These are phyloP conservation scores for Chymomyza amoena DNA, from an alignment of 2,888 invertebrate species.

Conservation along the genomic window DNA sequence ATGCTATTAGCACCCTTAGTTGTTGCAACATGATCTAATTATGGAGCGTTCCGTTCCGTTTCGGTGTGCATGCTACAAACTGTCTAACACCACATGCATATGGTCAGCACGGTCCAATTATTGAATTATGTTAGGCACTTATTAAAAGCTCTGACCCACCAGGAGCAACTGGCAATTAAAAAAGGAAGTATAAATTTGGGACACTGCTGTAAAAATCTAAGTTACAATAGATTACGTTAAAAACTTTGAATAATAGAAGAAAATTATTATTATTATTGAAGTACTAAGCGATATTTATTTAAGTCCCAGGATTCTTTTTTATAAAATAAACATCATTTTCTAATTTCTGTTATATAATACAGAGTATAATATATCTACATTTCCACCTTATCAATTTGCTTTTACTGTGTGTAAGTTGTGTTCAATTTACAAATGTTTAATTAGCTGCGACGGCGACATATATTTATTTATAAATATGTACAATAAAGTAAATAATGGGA, in stretches of 20 bases:
- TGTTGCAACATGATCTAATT: too few relatives aligned
- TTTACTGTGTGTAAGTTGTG: not conserved
- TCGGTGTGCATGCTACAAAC: not conserved
- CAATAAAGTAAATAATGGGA: not conserved
- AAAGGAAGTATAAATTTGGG: not conserved
- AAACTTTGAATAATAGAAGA: too few relatives aligned
- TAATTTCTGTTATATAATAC: too few relatives aligned
- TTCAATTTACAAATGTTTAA: not conserved
- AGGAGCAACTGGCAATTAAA: not conserved
- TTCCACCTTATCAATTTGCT: not conserved
- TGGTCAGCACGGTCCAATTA: not conserved
- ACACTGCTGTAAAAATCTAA: not conserved
- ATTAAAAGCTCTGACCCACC: not conserved
- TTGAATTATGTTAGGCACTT: not conserved
- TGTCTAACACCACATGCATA: too few relatives aligned
- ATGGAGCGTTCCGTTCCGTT: not conserved
- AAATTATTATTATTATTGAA: too few relatives aligned
- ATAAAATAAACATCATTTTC: too few relatives aligned
- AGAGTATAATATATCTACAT: not conserved
- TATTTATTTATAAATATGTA: not conserved
- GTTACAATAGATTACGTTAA: too few relatives aligned
- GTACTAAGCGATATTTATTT: too few relatives aligned
- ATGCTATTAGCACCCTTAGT: not conserved
- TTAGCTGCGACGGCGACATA: not conserved
- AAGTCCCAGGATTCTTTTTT: too few relatives aligned